Evolutionary conservation across 2,797 vertebrate species (phyloP), one percentile per base, ranked within the genome.

Genomic region (Morelia viridis): DNA sequence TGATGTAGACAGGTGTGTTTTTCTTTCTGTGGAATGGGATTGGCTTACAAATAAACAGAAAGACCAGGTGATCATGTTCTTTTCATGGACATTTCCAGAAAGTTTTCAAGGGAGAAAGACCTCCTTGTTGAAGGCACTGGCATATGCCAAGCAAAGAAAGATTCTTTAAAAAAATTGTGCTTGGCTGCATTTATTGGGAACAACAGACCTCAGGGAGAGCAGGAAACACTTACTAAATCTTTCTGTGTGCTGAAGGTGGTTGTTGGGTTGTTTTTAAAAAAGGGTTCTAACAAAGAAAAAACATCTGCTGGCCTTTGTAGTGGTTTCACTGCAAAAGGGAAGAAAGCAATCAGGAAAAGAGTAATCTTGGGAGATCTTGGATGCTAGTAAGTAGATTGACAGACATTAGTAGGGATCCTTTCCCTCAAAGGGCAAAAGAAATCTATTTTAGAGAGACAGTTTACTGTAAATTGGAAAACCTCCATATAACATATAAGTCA

Each of bases 1-100:
- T 91, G 93, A n/a, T 13, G 0, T 1, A 7, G 93, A 85, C 96
- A 96, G 96, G 95, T 97, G 97, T 96, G 96, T 97, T 97, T 97
- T 95, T 93, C 94, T 96, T 94, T 94, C 0, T 2, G 31, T 57
- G 90, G 92, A 87, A n/a, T 0, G 35, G 85, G 71, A 65, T 41
- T 0, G 94, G 87, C 87, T 92, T 95, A 89, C 93, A 95, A 96
- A 95, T 95, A 96, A 96, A 94, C 90, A 90, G 92, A 95, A 94
- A 0, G 86, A 95, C 95, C 50, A 2, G 92, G 93, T 93, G 94
- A 91, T 86, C 90, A 88, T 87, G 85, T 56, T 91, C 71, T 46
- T 83, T 92, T 92, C 0, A 0, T 94, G 93, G 95, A 91, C 93
- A 88, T 94, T 91, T 91, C 91, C 0, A 60, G 0, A 4, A 80